Evolutionary conservation across 64 coral and sea anemone genomes (phyloP), one percentile per base, ranked within the genome.

Genomic region (Exaiptasia diaphana): DNA sequence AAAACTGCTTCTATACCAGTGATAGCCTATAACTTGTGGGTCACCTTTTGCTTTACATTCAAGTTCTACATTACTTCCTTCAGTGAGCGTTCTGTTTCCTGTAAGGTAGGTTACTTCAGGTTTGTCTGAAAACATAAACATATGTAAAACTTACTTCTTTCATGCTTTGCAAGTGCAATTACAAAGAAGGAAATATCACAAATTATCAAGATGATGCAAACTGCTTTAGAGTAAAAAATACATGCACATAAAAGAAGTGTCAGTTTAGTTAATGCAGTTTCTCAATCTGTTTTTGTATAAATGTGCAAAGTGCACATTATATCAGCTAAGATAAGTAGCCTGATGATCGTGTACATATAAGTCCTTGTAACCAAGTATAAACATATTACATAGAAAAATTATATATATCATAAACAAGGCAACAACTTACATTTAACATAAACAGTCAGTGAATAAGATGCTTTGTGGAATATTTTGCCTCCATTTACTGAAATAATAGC

Each of bases 1-100:
- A 88, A 38, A 38, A 22, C 67, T 48, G 2, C 62, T 36, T 23
- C 83, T 93, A 79, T 83, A 93, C 91, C 91, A 93, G 18, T 59
- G 36, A 53, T 83, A 93, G 5, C 24, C 11, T 57, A 52, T 63
- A 1, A 8, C 42, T 13, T 3, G 0, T 1, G 91, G 91, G 1
- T 77, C 36, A 27, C 78, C 91, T 4, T 23, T 45, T 15, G 85
- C 77, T 14, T 22, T 18, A 32, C 85, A 88, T 17, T 24, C 9
- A 36, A 93, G 79, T 34, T 3, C 38, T 38, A 57, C 77, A 53
- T 65, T 4, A 23, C 32, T 6, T 29, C 64, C 43, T 33, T 88
- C 37, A 25, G n/a, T 52, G 4, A 59, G 43, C 27, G 85, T 82
- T 82, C 49, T 50, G 68, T 93, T 93, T 4, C 27, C 6, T 20